These are phyloP conservation scores for Clunio marinus DNA, from an alignment of 2,888 invertebrate genomes.

Conservation along the genomic window DNA sequence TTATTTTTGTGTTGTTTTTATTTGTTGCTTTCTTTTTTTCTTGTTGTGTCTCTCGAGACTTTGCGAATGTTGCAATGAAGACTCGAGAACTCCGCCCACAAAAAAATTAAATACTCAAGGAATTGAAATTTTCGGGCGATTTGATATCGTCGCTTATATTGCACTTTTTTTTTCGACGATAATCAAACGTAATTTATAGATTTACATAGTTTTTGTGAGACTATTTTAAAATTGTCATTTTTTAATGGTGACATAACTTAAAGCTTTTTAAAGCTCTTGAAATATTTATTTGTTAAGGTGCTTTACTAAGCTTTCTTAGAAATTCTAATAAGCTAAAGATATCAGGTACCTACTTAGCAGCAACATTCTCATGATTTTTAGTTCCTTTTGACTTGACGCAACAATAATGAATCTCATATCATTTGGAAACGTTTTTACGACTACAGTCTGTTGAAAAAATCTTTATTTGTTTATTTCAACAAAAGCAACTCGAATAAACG, in stretches of 20 bases:
- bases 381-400: no score
- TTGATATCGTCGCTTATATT: no score
- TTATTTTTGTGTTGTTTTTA: constrained; percentile 1
- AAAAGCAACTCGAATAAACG: constrained; percentile 15
- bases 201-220: neutral
- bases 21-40: neutral
- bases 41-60: neutral
- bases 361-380: neutral
- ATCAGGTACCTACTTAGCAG: no score
- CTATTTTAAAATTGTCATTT: no score
- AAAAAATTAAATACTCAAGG: neutral
- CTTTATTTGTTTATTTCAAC: constrained; percentile 23
- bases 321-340: no score
- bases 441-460: constrained; percentile 11
- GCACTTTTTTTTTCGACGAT: neutral
- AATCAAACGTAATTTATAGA: neutral
- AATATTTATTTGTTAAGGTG: no score
- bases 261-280: no score
- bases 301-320: no score
- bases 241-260: no score
- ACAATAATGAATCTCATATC: neutral
- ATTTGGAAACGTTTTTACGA: neutral
- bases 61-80: constrained; percentile 1
- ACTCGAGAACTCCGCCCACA: constrained; percentile 1
- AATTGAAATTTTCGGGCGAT: neutral